A percentile compares a stretch with the other conserved stretches of the same genome.
Evolutionary conservation across 2,113 vertebrate species (phyloP).

Genomic region (Lophotis ruficrista): DNA sequence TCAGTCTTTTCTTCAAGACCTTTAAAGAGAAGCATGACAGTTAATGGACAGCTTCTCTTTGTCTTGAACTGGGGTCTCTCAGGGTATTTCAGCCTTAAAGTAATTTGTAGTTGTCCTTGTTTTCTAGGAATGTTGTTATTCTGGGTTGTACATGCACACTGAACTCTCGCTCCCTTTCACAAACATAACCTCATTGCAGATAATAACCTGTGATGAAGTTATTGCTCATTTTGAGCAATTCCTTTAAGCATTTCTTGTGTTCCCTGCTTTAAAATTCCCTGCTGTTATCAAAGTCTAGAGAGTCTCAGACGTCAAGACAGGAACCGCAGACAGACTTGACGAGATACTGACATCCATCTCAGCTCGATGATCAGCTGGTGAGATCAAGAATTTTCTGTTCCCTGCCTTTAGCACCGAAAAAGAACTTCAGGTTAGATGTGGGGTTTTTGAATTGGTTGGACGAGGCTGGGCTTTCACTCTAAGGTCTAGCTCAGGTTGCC

Average conservation of each 20-base stretch:
- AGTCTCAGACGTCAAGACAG: background rate
- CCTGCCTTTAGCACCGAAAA: background rate
- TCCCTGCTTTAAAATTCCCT: background rate
- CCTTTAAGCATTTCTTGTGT: background rate
- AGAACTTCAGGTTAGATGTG: background rate
- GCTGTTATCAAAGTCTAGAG: background rate
- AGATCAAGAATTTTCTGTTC: background rate
- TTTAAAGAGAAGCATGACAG: background rate
- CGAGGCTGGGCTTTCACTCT: slow-evolving; percentile 26
- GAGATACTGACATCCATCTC: background rate
- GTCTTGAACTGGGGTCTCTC: background rate
- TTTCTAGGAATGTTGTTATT: background rate
- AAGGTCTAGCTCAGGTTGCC: slow-evolving; percentile 8
- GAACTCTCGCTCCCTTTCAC: background rate
- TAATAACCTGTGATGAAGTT: background rate
- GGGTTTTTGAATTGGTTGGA: slow-evolving; percentile 12
- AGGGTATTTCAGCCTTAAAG: background rate
- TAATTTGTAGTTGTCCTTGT: background rate
- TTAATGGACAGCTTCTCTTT: background rate
- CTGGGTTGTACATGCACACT: background rate
- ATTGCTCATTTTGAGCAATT: background rate
- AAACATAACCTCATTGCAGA: background rate
- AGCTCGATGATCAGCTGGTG: background rate
- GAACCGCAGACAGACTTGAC: background rate
- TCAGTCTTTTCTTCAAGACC: background rate